Percentiles rank a stretch among this genome's conserved stretches.
Conservation (phyloP, 2,888 invertebrate species). For the Aricia artaxerxes region DNA sequence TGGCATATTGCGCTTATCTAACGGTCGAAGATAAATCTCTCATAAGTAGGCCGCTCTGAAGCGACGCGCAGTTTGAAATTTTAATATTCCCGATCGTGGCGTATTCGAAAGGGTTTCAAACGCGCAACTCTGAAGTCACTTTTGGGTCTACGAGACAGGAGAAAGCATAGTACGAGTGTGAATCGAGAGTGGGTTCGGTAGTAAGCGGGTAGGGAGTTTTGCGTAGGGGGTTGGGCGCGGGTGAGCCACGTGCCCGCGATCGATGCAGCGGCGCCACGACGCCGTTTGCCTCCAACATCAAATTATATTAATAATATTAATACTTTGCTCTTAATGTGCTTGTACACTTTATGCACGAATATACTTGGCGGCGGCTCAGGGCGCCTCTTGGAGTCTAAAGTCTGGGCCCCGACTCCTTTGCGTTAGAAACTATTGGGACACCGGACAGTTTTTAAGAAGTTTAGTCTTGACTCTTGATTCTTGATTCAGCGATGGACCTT, state of each 20-base stretch:
- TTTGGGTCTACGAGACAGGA: background rate
- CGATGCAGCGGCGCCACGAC: conserved; percentile 41
- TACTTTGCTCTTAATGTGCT: background rate
- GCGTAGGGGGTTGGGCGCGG: conserved; percentile 31
- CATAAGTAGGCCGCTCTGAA: conserved; percentile 31
- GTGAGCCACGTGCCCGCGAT: conserved; percentile 42
- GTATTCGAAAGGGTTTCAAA: background rate
- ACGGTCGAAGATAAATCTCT: conserved; percentile 39
- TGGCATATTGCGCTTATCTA: conserved; percentile 41
- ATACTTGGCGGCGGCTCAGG: too few relatives aligned
- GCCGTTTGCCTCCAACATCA: conserved; percentile 11
- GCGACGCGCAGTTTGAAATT: conserved; percentile 20
- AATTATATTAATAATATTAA: conserved; percentile 11
- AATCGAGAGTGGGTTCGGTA: conserved; percentile 29
- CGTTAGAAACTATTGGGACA: background rate
- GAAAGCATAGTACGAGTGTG: conserved; percentile 9
- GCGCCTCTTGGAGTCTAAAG: background rate
- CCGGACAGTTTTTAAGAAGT: background rate
- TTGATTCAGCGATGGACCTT: too few relatives aligned
- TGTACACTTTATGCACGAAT: background rate
- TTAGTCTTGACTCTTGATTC: background rate
- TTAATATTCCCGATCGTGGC: background rate
- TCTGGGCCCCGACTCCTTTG: background rate
- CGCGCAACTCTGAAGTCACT: background rate
- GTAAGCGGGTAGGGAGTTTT: conserved; percentile 24